These are phyloP conservation scores for Empidonax alnorum DNA, from an alignment of 2,113 vertebrate genomes.

Conservation along the genomic window DNA sequence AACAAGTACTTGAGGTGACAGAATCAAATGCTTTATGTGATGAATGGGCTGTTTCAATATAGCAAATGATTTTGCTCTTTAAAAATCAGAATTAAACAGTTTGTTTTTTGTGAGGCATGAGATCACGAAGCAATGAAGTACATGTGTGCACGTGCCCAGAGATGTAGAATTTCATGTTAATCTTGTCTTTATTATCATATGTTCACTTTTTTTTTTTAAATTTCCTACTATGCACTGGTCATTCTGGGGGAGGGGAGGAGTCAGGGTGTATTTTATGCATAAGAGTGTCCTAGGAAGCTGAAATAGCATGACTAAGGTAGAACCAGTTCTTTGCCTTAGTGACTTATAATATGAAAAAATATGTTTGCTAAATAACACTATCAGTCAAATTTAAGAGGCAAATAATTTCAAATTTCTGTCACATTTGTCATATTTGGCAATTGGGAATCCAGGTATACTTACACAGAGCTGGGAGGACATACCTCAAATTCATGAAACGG, in stretches of 20 bases:
- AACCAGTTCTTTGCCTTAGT: neutral
- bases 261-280: neutral
- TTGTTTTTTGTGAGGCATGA: slow-evolving; percentile 50
- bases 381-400: neutral
- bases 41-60: slow-evolving; percentile 81
- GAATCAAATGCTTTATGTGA: slow-evolving; percentile 81
- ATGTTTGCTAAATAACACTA: neutral
- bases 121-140: slow-evolving; percentile 11
- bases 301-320: neutral
- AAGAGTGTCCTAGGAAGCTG: neutral
- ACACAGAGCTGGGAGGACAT: neutral
- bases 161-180: neutral
- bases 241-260: neutral
- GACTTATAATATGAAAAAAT: neutral
- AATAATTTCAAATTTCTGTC: neutral
- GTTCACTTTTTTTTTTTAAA: neutral
- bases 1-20: slow-evolving; percentile 83
- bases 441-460: neutral
- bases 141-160: neutral
- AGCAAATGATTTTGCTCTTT: slow-evolving; percentile 83
- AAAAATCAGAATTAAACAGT: slow-evolving; percentile 80
- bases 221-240: neutral
- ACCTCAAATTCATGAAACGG: neutral
- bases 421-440: neutral
- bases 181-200: neutral